Conservation (phyloP, 2,888 invertebrate species). For the Chrysomela aeneicollis region DNA sequence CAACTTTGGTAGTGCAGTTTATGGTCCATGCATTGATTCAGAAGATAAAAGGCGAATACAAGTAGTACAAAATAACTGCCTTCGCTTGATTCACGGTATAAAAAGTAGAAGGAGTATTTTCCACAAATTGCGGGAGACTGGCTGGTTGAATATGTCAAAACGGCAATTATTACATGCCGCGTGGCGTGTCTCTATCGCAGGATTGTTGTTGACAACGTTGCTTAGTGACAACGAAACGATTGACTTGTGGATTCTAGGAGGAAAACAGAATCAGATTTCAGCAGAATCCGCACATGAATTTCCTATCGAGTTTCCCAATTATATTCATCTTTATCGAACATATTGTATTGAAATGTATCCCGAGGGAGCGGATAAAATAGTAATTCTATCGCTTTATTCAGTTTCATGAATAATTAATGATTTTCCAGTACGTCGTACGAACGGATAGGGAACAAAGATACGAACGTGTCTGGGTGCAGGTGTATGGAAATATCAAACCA, state of each 20-base stretch:
- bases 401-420: background rate
- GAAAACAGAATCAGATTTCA: background rate
- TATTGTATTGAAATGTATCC: background rate
- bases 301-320: background rate
- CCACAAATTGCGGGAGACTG: too few relatives aligned
- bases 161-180: too few relatives aligned
- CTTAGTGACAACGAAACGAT: background rate
- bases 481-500: background rate
- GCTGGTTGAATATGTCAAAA: too few relatives aligned
- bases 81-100: too few relatives aligned
- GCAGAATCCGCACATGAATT: background rate
- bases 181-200: too few relatives aligned
- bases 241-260: background rate
- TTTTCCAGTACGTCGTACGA: background rate
- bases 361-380: background rate
- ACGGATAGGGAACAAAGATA: background rate
- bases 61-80: too few relatives aligned
- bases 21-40: too few relatives aligned
- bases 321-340: background rate
- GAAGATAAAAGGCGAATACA: too few relatives aligned
- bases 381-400: background rate
- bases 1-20: too few relatives aligned
- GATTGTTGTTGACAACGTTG: background rate
- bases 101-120: too few relatives aligned
- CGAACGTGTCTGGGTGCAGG: background rate